Conservation (phyloP, 1,140 invertebrate genomes). For the Penaeus indicus region DNA sequence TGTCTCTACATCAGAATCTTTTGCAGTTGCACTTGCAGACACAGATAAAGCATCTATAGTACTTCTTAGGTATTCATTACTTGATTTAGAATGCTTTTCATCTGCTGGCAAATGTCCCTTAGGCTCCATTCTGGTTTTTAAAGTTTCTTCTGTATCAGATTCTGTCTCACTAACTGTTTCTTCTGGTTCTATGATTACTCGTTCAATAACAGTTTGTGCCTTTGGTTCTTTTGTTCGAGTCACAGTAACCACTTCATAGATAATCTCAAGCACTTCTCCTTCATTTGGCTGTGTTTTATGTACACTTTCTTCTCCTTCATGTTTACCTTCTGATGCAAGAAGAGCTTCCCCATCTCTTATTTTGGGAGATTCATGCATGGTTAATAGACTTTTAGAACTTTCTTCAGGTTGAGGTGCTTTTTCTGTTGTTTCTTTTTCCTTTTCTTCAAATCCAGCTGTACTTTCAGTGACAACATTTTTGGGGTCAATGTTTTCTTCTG, state of each 20-base stretch:
- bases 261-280: background rate
- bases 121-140: background rate
- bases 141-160: constrained; percentile 2
- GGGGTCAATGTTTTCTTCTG: too few species aligned
- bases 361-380: too few species aligned
- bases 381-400: too few species aligned
- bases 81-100: background rate
- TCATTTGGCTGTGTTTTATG: background rate
- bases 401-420: background rate
- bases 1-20: too few species aligned
- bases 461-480: too few species aligned
- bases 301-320: background rate
- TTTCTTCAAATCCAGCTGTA: too few species aligned
- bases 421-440: too few species aligned
- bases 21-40: too few species aligned
- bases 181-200: background rate
- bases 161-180: constrained; percentile 37
- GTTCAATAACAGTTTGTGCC: constrained; percentile 8
- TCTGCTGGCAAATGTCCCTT: background rate
- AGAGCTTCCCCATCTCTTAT: background rate
- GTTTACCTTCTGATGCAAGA: background rate
- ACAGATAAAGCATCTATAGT: too few species aligned
- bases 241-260: background rate
- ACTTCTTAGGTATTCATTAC: too few species aligned
- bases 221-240: constrained; percentile 10